These are phyloP conservation scores for Dioctria linearis DNA, from an alignment of 2,888 invertebrate genomes.

Conservation along the genomic window DNA sequence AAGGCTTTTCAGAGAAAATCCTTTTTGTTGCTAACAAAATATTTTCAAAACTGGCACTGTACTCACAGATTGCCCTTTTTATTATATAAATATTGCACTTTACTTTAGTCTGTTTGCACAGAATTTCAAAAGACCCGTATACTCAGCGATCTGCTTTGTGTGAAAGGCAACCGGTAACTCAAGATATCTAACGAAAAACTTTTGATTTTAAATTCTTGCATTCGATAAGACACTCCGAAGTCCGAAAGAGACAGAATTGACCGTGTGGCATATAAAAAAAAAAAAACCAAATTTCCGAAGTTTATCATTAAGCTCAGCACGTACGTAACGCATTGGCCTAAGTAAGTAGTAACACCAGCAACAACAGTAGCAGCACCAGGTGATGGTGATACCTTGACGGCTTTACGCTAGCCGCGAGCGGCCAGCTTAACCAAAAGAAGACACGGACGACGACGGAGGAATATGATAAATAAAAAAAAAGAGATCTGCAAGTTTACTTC, in stretches of 20 bases:
- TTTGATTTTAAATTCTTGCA: conserved; percentile 42
- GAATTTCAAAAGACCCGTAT: neutral
- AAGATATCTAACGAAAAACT: conserved; percentile 18
- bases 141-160: conserved; percentile 24
- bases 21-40: neutral
- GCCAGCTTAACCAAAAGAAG: no score
- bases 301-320: conserved; percentile 3
- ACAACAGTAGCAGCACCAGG: neutral
- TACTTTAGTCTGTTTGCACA: neutral
- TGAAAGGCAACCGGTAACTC: conserved; percentile 27
- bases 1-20: neutral
- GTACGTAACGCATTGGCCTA: conserved; percentile 15
- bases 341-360: neutral
- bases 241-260: conserved; percentile 32
- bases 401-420: no score
- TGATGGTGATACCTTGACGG: neutral
- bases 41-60: neutral
- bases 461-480: neutral
- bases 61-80: neutral
- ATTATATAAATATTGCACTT: conserved; percentile 12
- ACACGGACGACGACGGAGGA: neutral
- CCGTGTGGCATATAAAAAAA: neutral
- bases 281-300: neutral
- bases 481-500: neutral
- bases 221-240: conserved; percentile 3